phyloP scores from a whole-genome alignment of 2,797 vertebrate genomes.

The Pseudochaenichthys georgianus region DNA sequence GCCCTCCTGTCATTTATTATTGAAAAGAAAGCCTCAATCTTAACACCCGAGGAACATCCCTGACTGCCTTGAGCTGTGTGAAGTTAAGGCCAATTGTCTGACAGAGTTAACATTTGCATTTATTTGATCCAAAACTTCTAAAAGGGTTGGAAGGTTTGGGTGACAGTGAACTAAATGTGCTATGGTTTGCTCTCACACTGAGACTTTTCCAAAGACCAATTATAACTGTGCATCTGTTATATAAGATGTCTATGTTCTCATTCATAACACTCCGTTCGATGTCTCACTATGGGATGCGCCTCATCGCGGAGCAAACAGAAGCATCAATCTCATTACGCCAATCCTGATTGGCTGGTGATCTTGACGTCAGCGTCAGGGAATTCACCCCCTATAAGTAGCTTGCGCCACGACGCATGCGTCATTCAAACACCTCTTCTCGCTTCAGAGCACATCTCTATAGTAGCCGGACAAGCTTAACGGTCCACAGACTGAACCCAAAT shows the following conservation, averaged over 20 bases:
- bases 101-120: slow-evolving; percentile 35
- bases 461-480: too few relatives aligned
- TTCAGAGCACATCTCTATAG: too few relatives aligned
- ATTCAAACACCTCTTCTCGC: too few relatives aligned
- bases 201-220: background rate
- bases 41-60: slow-evolving; percentile 28
- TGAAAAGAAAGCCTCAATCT: slow-evolving; percentile 45
- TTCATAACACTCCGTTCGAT: too few relatives aligned
- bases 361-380: too few relatives aligned
- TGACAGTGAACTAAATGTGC: background rate
- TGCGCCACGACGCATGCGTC: too few relatives aligned
- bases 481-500: too few relatives aligned
- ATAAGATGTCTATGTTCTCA: background rate
- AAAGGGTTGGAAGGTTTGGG: slow-evolving; percentile 14
- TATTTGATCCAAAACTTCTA: slow-evolving; percentile 41
- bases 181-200: slow-evolving; percentile 5
- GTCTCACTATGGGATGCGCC: too few relatives aligned
- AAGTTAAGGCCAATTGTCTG: slow-evolving; percentile 39
- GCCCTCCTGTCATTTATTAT: slow-evolving; percentile 64
- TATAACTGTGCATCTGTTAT: background rate
- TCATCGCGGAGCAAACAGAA: too few relatives aligned
- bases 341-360: too few relatives aligned
- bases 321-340: too few relatives aligned
- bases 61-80: slow-evolving; percentile 33
- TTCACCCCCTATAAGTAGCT: too few relatives aligned